Evolutionary conservation across 2,113 vertebrate species (phyloP), one percentile per base, ranked within the genome.

Genomic region (Talpa occidentalis): DNA sequence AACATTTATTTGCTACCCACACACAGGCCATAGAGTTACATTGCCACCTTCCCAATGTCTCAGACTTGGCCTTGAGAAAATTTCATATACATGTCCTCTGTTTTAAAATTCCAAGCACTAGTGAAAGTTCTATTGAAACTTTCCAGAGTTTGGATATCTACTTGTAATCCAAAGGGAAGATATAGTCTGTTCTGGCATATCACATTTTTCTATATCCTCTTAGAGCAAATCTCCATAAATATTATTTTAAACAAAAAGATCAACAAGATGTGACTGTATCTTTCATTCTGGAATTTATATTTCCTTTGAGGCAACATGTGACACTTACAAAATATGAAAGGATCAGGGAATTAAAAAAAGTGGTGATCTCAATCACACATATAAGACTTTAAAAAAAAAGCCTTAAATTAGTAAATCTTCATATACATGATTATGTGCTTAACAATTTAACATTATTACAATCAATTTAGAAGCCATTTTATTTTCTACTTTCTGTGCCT

Each of bases 211-310:
- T 77, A 17, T 72, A 62, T 70, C 16, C 26, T 84, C 4, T 73
- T 30, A 81, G 12, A 88, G 5, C 10, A 70, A 73, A 89, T 16
- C 40, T 47, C 59, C 84, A 52, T 28, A 95, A 86, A 77, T 16
- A 77, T 37, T 44, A 19, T 56, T 56, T 91, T 82, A 79, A 88
- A 87, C 28, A 9, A 56, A 93, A 74, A 91, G 70, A 82, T 79
- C 1, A 90, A 93, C 1, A 90, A 93, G 17, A 62, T 62, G 3
- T 52, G 74, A 79, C 11, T 85, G 24, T 37, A 59, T 24, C 66
- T 88, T 72, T 77, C 22, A 88, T 77, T 84, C 4, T 12, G 76
- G 62, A 88, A 87, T 87, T 49, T 64, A 44, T 90, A 49, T 76
- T 11, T 67, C 26, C 14, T 85, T 21, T 77, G 35, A 60, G 60